Conservation (phyloP, 2,888 invertebrate species). For the Machimus rusticus region DNA sequence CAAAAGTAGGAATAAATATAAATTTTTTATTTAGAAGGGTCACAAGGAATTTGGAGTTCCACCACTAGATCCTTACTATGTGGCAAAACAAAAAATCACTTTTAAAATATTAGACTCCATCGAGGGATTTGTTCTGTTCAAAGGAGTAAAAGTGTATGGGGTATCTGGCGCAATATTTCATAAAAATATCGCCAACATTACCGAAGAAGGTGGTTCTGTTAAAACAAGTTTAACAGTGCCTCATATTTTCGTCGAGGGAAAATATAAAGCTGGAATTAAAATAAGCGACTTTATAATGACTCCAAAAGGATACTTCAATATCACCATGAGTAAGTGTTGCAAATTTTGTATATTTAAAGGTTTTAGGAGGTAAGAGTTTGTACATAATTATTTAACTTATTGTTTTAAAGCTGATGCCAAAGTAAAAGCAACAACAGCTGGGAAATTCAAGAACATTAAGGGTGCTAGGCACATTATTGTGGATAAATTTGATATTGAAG, state of each 20-base stretch:
- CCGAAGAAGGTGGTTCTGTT: conserved; percentile 67
- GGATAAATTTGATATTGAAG: conserved; percentile 69
- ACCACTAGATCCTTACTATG: conserved; percentile 57
- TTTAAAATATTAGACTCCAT: conserved; percentile 55
- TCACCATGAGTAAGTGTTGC: conserved; percentile 67
- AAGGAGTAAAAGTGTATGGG: conserved; percentile 67
- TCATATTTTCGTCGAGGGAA: conserved; percentile 66
- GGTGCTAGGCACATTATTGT: conserved; percentile 67
- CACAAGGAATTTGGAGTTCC: conserved; percentile 60
- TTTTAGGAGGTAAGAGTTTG: background rate
- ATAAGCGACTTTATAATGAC: conserved; percentile 69
- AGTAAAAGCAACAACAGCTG: conserved; percentile 68
- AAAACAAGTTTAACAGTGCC: conserved; percentile 69
- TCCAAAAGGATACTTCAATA: conserved; percentile 68
- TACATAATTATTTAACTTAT: background rate
- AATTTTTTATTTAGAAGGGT: background rate
- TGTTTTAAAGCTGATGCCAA: conserved; percentile 65
- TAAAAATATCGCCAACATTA: conserved; percentile 66
- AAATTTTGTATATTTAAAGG: background rate
- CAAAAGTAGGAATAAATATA: background rate
- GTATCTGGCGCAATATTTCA: conserved; percentile 66
- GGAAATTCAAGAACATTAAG: conserved; percentile 66
- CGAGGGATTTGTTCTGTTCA: conserved; percentile 60
- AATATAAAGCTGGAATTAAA: conserved; percentile 70
- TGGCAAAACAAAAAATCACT: conserved; percentile 54